phyloP scores from a whole-genome alignment of 2,113 vertebrate genomes.

The Rhadina sibilatrix region DNA sequence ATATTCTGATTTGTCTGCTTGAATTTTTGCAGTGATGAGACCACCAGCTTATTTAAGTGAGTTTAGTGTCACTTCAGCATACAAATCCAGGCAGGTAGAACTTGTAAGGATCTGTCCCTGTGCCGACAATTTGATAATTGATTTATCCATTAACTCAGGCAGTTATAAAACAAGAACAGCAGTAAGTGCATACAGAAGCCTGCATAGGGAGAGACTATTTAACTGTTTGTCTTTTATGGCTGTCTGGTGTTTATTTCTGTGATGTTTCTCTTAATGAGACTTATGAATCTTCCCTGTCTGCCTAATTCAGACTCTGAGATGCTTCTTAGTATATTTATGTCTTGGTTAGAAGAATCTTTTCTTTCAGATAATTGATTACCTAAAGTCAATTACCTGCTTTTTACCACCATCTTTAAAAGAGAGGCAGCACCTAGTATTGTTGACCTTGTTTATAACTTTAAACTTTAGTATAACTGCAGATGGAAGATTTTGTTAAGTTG shows the following conservation, averaged over 20 bases:
- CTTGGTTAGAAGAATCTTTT: background rate
- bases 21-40: background rate
- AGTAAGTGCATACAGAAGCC: background rate
- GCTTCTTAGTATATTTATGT: slow-evolving; percentile 29
- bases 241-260: slow-evolving; percentile 43
- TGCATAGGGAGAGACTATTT: background rate
- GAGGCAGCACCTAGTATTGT: background rate
- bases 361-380: slow-evolving; percentile 5
- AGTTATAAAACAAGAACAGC: slow-evolving; percentile 42
- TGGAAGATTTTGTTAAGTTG: background rate
- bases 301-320: slow-evolving; percentile 18
- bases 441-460: background rate
- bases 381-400: background rate
- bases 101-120: background rate
- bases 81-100: background rate
- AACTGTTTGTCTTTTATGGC: slow-evolving; percentile 46
- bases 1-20: background rate
- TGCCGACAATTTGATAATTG: slow-evolving; percentile 6
- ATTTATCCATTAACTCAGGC: slow-evolving; percentile 32
- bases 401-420: background rate
- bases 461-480: background rate
- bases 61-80: background rate
- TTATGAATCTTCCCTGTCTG: slow-evolving; percentile 36
- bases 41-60: background rate
- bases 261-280: slow-evolving; percentile 45